phyloP scores from a whole-genome alignment of 2,888 invertebrate species.

The Dermolepida albohirtum region DNA sequence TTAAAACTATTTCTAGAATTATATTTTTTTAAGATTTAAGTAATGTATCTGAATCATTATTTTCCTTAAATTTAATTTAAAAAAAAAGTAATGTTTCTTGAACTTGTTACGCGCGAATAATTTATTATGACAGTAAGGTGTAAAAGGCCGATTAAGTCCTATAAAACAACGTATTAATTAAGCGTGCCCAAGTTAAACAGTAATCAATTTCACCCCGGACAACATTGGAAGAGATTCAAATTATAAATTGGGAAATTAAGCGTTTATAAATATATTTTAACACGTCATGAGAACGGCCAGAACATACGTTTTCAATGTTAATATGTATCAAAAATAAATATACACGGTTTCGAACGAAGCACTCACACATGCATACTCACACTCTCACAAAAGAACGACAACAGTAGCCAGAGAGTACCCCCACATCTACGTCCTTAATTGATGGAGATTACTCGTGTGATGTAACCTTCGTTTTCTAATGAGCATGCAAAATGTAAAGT shows the following conservation, averaged over 20 bases:
- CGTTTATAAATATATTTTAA: conserved; percentile 37
- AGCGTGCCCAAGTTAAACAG: conserved; percentile 16
- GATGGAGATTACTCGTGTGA: too few species aligned
- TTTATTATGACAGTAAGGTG: neutral
- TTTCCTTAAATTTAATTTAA: too few species aligned
- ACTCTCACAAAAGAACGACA: neutral
- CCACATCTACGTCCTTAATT: too few species aligned
- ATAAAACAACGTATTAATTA: conserved; percentile 34
- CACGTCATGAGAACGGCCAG: conserved; percentile 24
- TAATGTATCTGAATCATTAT: too few species aligned
- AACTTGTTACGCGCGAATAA: neutral
- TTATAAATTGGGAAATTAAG: conserved; percentile 38
- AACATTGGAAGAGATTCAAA: conserved; percentile 37
- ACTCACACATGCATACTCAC: neutral
- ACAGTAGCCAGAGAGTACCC: too few species aligned
- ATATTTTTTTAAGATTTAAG: too few species aligned
- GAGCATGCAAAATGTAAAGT: too few species aligned
- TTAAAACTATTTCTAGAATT: too few species aligned
- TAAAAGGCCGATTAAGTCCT: conserved; percentile 12
- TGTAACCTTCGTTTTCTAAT: too few species aligned
- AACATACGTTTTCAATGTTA: conserved; percentile 35
- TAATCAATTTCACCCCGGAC: conserved; percentile 36
- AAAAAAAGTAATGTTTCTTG: too few species aligned
- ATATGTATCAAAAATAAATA: conserved; percentile 37
- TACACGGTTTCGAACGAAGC: conserved; percentile 10